Evolutionary conservation across 2,113 vertebrate genomes (phyloP).

Genomic region (Manacus vitellinus): DNA sequence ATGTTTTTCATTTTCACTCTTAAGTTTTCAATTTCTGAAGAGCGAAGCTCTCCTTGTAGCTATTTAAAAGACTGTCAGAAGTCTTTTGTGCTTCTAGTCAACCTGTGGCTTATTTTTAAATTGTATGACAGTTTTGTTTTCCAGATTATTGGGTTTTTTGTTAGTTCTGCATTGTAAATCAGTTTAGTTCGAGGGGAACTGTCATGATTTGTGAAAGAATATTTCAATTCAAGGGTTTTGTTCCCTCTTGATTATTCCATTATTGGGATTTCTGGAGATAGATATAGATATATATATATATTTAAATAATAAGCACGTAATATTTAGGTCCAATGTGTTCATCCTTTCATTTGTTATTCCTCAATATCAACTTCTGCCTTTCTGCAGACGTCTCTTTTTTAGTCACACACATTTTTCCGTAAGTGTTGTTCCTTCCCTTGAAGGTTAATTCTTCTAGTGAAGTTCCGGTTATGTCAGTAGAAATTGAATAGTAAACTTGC

Average conservation of each 20-base stretch:
- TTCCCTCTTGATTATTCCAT: not conserved
- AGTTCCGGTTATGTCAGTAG: not conserved
- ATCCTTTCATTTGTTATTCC: not conserved
- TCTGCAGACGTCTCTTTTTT: not conserved
- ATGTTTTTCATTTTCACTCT: not conserved
- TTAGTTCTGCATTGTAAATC: not conserved
- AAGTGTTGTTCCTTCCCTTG: not conserved
- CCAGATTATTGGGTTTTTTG: not conserved
- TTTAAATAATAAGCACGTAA: not conserved
- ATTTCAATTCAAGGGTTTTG: not conserved
- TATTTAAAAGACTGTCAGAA: conserved; percentile 9
- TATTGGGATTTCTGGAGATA: not conserved
- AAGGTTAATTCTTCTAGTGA: not conserved
- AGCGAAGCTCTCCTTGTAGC: not conserved
- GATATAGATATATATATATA: not conserved
- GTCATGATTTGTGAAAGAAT: not conserved
- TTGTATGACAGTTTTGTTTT: not conserved
- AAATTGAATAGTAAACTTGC: not conserved
- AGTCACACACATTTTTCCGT: not conserved
- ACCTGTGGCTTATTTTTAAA: not conserved
- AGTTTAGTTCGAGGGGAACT: not conserved
- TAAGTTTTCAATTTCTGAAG: not conserved
- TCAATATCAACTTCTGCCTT: not conserved
- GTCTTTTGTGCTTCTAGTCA: not conserved
- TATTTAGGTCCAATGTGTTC: not conserved